Evolutionary conservation across 2,797 vertebrate genomes (phyloP), one percentile per base, ranked within the genome.

Genomic region (Premnoplex brunnescens): DNA sequence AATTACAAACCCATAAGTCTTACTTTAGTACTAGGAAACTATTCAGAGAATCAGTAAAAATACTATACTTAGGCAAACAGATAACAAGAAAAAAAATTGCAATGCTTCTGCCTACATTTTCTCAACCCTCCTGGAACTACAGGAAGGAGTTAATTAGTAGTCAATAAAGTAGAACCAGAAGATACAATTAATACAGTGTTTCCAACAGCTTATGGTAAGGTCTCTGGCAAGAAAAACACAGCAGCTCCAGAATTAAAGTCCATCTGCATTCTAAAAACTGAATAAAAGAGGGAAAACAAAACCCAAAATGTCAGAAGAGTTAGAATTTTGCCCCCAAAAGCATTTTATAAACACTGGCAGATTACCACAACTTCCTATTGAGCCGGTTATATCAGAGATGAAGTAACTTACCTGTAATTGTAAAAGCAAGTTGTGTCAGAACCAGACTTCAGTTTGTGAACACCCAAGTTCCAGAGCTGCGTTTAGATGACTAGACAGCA

Each of bases 1-100:
- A 96, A 95, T 96, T 96, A 86, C 73, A 64, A 85, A 91, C 34
- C 46, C 60, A 30, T 93, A 84, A 85, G 71, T 91, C 59, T 87
- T 88, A 62, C 26, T 92, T 90, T 59, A 79, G 86, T 80, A 55
- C 2, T 49, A 76, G 62, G 90, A 81, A 69, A 79, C 67, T 89
- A 19, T 93, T 85, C 30, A 28, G 87, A 77, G 64, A 95, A 96
- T 92, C 66, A 46, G 55, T 83, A 48, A 89, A 89, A 93, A 88
- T 49, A 80, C 76, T 72, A 77, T 44, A 24, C 48, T 69, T 68
- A 79, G 54, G 66, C 51, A 48, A 21, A 74, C 6, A 88, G 68
- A 67, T 76, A 93, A 56, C 66, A 89, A 55, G 78, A 69, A 69
- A 69, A 69, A 88, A 89, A 90, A 17, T 91, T 85, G 43, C 69